These are phyloP conservation scores for Enteromius paludinosus DNA, from an alignment of 2,797 vertebrate genomes.

Conservation along the genomic window DNA sequence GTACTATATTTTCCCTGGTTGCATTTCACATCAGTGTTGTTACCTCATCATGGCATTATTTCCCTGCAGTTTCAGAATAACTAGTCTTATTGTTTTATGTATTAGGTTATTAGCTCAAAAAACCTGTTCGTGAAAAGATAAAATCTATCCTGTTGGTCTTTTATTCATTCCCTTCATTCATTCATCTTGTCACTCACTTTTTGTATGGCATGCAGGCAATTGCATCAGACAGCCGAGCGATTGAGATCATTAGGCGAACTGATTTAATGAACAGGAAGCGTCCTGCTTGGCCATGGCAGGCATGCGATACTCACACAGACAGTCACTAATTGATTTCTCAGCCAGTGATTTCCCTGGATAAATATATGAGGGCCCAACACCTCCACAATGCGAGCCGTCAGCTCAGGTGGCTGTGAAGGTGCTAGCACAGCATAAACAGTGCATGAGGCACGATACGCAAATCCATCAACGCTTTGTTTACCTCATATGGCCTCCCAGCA, in stretches of 20 bases:
- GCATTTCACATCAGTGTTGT: no score
- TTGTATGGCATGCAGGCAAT: constrained; percentile 56
- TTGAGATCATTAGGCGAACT: constrained; percentile 69
- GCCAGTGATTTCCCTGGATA: constrained; percentile 69
- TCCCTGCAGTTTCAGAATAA: neutral
- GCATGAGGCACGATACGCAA: constrained; percentile 64
- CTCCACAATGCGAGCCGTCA: constrained; percentile 62
- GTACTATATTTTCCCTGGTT: neutral
- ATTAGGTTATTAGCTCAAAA: neutral
- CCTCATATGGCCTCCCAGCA: constrained; percentile 35
- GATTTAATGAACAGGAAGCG: constrained; percentile 65
- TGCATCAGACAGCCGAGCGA: constrained; percentile 55
- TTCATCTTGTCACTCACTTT: constrained; percentile 41
- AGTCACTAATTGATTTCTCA: constrained; percentile 67
- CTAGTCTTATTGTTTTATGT: neutral
- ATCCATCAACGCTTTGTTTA: constrained; percentile 36
- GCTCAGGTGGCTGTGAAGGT: constrained; percentile 53
- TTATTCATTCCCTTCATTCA: neutral
- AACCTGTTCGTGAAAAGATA: neutral
- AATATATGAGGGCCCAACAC: constrained; percentile 66
- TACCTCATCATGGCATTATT: neutral
- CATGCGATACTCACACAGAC: constrained; percentile 50
- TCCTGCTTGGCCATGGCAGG: constrained; percentile 57
- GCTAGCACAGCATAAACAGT: constrained; percentile 55
- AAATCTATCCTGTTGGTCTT: constrained; percentile 5